Percentiles rank a stretch among this genome's conserved stretches.
phyloP scores from a whole-genome alignment of 2,797 vertebrate genomes.

The Oryzias dopingdopingensis region DNA sequence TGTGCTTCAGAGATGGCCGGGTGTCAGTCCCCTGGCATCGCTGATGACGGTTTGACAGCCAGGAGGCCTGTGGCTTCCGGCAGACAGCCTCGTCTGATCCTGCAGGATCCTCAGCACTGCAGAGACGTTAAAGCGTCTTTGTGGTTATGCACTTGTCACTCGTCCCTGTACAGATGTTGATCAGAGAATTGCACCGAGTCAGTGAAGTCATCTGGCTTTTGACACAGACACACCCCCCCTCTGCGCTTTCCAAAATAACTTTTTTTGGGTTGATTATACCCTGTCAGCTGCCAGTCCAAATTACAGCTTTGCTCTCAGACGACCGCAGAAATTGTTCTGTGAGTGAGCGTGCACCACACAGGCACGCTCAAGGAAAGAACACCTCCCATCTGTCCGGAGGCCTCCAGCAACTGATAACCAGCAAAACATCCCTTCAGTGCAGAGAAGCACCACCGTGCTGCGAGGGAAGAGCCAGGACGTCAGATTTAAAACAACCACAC shows the following conservation, averaged over 20 bases:
- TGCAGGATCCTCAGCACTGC: slow-evolving; percentile 25
- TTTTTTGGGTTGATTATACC: slow-evolving; percentile 75
- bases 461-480: too few species aligned
- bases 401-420: slow-evolving; percentile 26
- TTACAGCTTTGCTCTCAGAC: slow-evolving; percentile 74
- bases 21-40: slow-evolving; percentile 40
- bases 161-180: slow-evolving; percentile 42
- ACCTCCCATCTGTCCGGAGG: slow-evolving; percentile 44
- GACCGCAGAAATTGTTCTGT: slow-evolving; percentile 50
- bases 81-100: slow-evolving; percentile 57
- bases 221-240: slow-evolving; percentile 62
- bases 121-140: slow-evolving; percentile 32
- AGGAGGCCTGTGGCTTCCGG: slow-evolving; percentile 47
- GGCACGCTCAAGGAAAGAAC: slow-evolving; percentile 33
- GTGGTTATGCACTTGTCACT: slow-evolving; percentile 28
- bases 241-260: slow-evolving; percentile 77
- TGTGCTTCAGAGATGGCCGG: slow-evolving; percentile 7
- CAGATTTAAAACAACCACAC: too few species aligned
- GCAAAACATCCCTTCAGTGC: slow-evolving; percentile 4
- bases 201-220: slow-evolving; percentile 69
- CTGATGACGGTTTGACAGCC: slow-evolving; percentile 54
- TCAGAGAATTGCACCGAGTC: slow-evolving; percentile 63
- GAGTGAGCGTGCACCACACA: slow-evolving; percentile 41
- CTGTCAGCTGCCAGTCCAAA: slow-evolving; percentile 77
- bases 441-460: too few species aligned